phyloP scores from a whole-genome alignment of 2,888 invertebrate genomes.

The Arctia plantaginis region DNA sequence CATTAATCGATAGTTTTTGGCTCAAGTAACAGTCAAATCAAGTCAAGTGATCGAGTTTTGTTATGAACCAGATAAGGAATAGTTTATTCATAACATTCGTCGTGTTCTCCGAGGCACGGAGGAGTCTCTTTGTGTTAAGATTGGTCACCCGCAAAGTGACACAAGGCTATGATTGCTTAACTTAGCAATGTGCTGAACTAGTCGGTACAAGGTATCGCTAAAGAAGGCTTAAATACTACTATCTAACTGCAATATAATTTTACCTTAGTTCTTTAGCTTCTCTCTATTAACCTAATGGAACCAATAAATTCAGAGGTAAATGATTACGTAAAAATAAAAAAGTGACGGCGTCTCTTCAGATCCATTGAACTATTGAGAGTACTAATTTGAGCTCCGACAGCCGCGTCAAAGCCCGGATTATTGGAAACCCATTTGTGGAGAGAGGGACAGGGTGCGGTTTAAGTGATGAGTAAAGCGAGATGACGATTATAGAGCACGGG shows the following conservation, averaged over 20 bases:
- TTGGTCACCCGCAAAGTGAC: too few relatives aligned
- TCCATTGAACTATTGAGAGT: constrained; percentile 35
- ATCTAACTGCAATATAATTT: constrained; percentile 1
- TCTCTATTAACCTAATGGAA: not conserved
- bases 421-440: constrained; percentile 72
- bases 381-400: constrained; percentile 50
- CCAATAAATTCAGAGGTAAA: constrained; percentile 9
- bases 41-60: too few relatives aligned
- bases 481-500: not conserved
- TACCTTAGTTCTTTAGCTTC: not conserved
- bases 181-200: too few relatives aligned
- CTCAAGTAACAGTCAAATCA: too few relatives aligned
- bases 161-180: too few relatives aligned
- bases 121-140: too few relatives aligned
- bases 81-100: too few relatives aligned
- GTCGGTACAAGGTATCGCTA: too few relatives aligned
- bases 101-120: too few relatives aligned
- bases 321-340: constrained; percentile 20
- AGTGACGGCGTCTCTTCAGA: constrained; percentile 26
- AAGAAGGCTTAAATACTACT: too few relatives aligned
- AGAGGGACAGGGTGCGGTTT: constrained; percentile 26
- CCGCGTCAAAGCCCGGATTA: constrained; percentile 65
- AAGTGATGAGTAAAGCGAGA: constrained; percentile 16
- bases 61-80: too few relatives aligned
- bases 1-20: too few relatives aligned